These are phyloP conservation scores for Danio albolineatus DNA, from an alignment of 2,797 vertebrate species.

Conservation along the genomic window DNA sequence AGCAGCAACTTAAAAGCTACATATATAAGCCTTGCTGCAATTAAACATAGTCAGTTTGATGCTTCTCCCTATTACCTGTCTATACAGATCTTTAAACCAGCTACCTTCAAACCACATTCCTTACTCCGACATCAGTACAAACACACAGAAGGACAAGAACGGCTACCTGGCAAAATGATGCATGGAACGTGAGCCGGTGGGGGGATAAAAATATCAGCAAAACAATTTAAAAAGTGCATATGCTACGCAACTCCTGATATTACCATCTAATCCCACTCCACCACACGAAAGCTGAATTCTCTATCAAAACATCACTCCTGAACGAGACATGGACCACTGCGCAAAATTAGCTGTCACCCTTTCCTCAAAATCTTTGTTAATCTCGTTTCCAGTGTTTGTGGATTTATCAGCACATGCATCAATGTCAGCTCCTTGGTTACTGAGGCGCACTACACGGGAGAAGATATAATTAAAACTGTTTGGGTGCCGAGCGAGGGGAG, in stretches of 20 bases:
- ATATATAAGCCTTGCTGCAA: neutral
- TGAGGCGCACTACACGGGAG: conserved; percentile 95
- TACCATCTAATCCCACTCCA: conserved; percentile 59
- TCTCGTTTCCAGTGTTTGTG: conserved; percentile 99
- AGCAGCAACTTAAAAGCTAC: neutral
- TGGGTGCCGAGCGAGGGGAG: conserved; percentile 83
- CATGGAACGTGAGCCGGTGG: conserved; percentile 29
- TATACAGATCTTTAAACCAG: conserved; percentile 11
- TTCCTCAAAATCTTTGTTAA: conserved; percentile 99
- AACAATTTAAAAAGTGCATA: conserved; percentile 82
- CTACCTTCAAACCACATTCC: conserved; percentile 27
- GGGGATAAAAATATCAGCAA: conserved; percentile 48
- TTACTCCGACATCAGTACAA: conserved; percentile 31
- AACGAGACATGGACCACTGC: conserved; percentile 96
- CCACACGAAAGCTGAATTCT: conserved; percentile 75
- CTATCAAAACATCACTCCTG: conserved; percentile 94
- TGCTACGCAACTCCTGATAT: conserved; percentile 73
- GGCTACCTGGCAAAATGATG: conserved; percentile 51
- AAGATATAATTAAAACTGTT: conserved; percentile 99
- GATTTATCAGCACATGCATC: conserved; percentile 99
- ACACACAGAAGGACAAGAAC: conserved; percentile 41
- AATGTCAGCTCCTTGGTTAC: conserved; percentile 99
- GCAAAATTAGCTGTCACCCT: conserved; percentile 99
- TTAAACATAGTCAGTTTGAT: neutral
- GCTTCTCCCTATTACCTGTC: neutral